Percentiles rank a stretch among this genome's conserved stretches.
phyloP scores from a whole-genome alignment of 2,797 vertebrate species.

The Chloroceryle amazona region DNA sequence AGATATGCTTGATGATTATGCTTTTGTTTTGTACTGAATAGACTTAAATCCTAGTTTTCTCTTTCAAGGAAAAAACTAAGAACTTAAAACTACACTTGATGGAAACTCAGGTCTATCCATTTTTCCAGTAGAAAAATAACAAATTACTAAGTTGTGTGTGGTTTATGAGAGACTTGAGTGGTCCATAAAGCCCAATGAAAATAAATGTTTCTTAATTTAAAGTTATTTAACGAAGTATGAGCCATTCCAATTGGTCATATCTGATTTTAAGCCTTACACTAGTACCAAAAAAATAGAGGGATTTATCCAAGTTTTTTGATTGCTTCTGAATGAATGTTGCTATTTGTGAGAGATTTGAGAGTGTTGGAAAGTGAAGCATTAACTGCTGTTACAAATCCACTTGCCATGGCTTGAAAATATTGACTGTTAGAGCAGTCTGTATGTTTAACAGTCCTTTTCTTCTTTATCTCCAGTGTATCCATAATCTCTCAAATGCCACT shows the following conservation, averaged over 20 bases:
- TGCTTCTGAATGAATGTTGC: background rate
- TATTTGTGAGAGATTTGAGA: background rate
- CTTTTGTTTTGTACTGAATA: background rate
- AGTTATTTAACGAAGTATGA: background rate
- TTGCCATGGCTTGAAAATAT: background rate
- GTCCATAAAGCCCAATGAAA: background rate
- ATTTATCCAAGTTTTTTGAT: background rate
- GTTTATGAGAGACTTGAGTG: background rate
- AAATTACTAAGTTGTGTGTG: background rate
- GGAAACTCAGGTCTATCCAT: background rate
- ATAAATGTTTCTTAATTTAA: background rate
- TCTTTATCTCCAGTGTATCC: background rate
- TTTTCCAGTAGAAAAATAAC: background rate
- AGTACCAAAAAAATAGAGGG: background rate
- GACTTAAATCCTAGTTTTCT: background rate
- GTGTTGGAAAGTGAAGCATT: background rate
- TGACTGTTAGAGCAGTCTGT: background rate
- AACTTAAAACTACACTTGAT: background rate
- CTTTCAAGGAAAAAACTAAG: background rate
- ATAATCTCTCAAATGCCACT: background rate
- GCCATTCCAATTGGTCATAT: background rate
- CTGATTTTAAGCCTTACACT: background rate
- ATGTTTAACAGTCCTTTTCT: background rate
- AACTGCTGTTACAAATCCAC: background rate
- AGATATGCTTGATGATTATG: background rate